These are phyloP conservation scores for Crossocerus cetratus DNA, from an alignment of 2,888 invertebrate species.

Conservation along the genomic window DNA sequence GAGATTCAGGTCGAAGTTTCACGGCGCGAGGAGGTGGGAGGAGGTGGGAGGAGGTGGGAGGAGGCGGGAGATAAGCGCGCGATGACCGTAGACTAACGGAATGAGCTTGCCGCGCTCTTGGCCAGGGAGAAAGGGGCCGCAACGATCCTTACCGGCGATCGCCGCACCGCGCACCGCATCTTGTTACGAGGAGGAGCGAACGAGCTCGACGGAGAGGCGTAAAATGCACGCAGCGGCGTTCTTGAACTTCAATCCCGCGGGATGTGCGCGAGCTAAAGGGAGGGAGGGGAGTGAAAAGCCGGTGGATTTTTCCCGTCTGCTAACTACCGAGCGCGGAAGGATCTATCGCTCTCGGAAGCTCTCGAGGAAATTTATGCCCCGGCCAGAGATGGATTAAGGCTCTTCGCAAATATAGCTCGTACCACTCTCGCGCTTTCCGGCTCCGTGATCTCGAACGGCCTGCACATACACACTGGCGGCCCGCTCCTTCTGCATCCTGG, in stretches of 20 bases:
- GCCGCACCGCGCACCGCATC: constrained; percentile 28
- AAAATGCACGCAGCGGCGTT: constrained; percentile 30
- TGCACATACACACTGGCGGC: no score
- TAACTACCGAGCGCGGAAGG: no score
- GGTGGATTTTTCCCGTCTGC: no score
- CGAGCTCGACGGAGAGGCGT: neutral
- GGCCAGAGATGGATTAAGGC: no score
- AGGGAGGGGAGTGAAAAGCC: neutral
- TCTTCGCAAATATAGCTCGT: no score
- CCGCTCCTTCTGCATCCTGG: no score
- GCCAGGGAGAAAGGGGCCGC: constrained; percentile 45
- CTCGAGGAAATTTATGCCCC: no score
- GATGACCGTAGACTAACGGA: constrained; percentile 52
- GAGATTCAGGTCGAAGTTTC: constrained; percentile 53
- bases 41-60: constrained; percentile 29
- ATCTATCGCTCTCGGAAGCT: no score
- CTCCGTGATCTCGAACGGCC: no score
- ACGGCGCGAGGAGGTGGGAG: no score
- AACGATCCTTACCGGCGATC: constrained; percentile 33
- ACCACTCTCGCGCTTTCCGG: no score
- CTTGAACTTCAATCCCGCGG: constrained; percentile 34
- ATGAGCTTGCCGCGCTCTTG: constrained; percentile 29
- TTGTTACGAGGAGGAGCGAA: constrained; percentile 13
- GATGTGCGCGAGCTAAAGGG: constrained; percentile 14
- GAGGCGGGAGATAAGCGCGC: constrained; percentile 47